These are phyloP conservation scores for Euwallacea similis DNA, from an alignment of 1,140 invertebrate genomes.

Conservation along the genomic window DNA sequence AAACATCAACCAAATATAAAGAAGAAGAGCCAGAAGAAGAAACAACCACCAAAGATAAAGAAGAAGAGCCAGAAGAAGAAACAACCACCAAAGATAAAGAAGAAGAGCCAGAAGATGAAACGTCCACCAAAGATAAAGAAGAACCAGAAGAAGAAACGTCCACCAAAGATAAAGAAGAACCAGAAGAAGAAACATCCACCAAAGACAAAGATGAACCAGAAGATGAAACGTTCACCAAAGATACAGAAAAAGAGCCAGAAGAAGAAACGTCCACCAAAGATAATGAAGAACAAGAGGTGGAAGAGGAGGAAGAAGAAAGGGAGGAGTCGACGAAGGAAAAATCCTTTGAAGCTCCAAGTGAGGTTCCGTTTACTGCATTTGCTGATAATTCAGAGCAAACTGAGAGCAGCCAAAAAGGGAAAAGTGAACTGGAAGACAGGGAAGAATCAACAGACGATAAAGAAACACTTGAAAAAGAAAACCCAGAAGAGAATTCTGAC, in stretches of 20 bases:
- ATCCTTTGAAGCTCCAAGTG: neutral
- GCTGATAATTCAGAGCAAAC: neutral
- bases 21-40: constrained; percentile 23
- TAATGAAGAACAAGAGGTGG: constrained; percentile 33
- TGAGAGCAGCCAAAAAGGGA: constrained; percentile 2
- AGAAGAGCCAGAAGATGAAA: constrained; percentile 6
- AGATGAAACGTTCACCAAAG: constrained; percentile 2
- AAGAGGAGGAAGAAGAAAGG: constrained; percentile 31
- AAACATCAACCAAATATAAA: neutral
- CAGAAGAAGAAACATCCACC: constrained; percentile 9
- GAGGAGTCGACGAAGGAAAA: neutral
- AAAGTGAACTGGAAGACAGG: neutral
- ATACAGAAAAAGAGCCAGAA: constrained; percentile 38
- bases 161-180: neutral
- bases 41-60: neutral
- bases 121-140: neutral
- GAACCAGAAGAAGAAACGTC: constrained; percentile 8
- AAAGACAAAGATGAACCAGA: neutral
- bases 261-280: constrained; percentile 7
- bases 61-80: neutral
- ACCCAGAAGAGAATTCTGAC: neutral
- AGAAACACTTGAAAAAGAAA: constrained; percentile 1
- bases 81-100: neutral
- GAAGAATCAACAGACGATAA: too few species aligned
- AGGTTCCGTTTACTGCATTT: neutral